Evolutionary conservation across 2,888 invertebrate genomes (phyloP), one percentile per base, ranked within the genome.

Genomic region (Rhamphomyia laevipes): DNA sequence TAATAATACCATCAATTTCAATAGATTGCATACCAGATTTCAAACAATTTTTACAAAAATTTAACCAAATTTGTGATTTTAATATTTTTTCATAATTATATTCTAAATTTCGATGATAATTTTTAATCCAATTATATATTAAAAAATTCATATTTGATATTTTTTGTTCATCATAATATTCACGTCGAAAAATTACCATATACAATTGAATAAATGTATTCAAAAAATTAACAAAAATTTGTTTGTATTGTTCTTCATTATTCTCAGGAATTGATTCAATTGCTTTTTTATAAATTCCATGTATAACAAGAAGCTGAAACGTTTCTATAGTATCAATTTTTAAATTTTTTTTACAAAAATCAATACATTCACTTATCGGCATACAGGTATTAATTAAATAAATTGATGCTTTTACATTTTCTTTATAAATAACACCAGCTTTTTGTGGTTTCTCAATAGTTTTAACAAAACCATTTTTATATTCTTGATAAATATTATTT

Each of bases 371-470:
- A 15, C 75, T 71, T 12, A 68, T 53, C 1, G 75, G 73, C 77
- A 82, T 78, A 58, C 76, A 79, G 55, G 73, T 71, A 1, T 78
- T 65, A 37, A 85, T 74, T 43, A 86, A 63, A 55, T 74, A 73
- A 10, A 71, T 69, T 23, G 82, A 73, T n/a, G 79, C 76, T 47
- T 70, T 63, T 50, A 77, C 73, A 61, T 81, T 77, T 48, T 76
- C 74, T 41, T 77, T 68, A 55, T 82, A 81, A 46, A 82, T 76
- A 55, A 78, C 77, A 1, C 80, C 79, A 4, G 78, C 78, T 68
- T 84, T 84, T 53, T 81, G 80, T 1, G 83, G 84, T 60, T 82
- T 83, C 58, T 81, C 78, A 40, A 84, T 66, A 52, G 78, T 72
- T 64, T 80, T 80, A 45, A 72, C 63, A 33, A 87, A 76, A 53